A percentile compares a stretch with the other conserved stretches of the same genome.
These are phyloP conservation scores for Canis aureus DNA, from an alignment of 2,113 vertebrate genomes.

Conservation along the genomic window DNA sequence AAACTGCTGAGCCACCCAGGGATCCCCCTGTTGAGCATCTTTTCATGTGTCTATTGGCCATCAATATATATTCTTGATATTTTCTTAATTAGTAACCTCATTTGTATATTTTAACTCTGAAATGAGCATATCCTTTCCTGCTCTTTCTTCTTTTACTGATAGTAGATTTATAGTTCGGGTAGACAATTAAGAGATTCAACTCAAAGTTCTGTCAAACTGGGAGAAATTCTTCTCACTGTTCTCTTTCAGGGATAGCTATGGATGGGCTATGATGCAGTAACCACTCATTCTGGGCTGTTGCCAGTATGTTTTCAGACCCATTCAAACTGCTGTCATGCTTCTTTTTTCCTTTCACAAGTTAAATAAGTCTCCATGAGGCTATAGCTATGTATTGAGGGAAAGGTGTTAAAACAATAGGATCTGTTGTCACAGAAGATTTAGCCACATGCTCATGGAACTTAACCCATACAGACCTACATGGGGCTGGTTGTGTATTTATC, in stretches of 20 bases:
- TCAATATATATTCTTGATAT: not conserved
- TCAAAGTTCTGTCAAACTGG: not conserved
- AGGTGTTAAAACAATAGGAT: not conserved
- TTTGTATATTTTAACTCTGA: conserved; percentile 24
- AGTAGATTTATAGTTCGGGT: not conserved
- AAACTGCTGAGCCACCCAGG: too few species aligned
- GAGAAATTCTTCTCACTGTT: not conserved
- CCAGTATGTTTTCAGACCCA: not conserved
- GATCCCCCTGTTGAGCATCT: too few species aligned
- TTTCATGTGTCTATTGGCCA: not conserved
- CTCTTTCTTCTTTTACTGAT: conserved; percentile 24
- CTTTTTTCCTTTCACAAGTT: not conserved
- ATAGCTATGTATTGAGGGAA: not conserved
- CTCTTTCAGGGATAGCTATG: not conserved
- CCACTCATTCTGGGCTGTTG: not conserved
- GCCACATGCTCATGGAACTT: not conserved
- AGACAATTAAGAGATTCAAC: not conserved
- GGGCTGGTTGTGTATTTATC: not conserved
- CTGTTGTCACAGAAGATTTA: not conserved
- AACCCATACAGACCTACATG: not conserved
- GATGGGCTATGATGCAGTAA: not conserved
- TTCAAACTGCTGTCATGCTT: not conserved
- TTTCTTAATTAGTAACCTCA: conserved; percentile 30
- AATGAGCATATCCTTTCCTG: not conserved
- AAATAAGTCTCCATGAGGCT: not conserved